These are phyloP conservation scores for Remorina albescens DNA, from an alignment of 2,797 vertebrate species.

Conservation along the genomic window DNA sequence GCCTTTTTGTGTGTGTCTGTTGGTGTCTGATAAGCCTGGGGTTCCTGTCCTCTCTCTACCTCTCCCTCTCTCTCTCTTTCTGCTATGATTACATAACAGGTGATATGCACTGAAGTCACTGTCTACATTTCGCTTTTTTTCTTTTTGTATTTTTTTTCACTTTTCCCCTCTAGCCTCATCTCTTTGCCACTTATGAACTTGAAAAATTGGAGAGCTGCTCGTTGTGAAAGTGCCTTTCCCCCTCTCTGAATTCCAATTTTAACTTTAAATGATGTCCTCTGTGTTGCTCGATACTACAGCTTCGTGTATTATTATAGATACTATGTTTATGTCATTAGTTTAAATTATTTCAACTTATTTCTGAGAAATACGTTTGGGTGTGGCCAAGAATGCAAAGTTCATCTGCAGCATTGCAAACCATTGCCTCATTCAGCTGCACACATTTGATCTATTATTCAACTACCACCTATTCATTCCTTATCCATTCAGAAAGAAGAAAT, in stretches of 20 bases:
- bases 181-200: background rate
- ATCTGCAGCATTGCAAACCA: background rate
- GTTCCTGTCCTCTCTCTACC: slow-evolving; percentile 24
- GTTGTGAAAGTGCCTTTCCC: background rate
- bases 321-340: background rate
- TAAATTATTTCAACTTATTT: background rate
- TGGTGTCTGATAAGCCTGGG: slow-evolving; percentile 52
- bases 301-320: background rate
- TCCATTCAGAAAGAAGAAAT: background rate
- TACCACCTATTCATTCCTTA: background rate
- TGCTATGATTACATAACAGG: slow-evolving; percentile 66
- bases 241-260: background rate
- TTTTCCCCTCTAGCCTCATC: background rate
- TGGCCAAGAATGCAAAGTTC: background rate
- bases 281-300: background rate
- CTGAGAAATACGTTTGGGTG: background rate
- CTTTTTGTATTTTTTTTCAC: background rate
- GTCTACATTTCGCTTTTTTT: slow-evolving; percentile 5
- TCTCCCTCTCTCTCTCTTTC: slow-evolving; percentile 11
- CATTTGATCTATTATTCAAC: background rate
- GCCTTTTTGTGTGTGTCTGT: slow-evolving; percentile 20
- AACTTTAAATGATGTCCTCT: background rate
- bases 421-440: background rate
- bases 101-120: slow-evolving; percentile 40
- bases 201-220: background rate